These are phyloP conservation scores for Corythaeola cristata DNA, from an alignment of 2,113 vertebrate species.

Conservation along the genomic window DNA sequence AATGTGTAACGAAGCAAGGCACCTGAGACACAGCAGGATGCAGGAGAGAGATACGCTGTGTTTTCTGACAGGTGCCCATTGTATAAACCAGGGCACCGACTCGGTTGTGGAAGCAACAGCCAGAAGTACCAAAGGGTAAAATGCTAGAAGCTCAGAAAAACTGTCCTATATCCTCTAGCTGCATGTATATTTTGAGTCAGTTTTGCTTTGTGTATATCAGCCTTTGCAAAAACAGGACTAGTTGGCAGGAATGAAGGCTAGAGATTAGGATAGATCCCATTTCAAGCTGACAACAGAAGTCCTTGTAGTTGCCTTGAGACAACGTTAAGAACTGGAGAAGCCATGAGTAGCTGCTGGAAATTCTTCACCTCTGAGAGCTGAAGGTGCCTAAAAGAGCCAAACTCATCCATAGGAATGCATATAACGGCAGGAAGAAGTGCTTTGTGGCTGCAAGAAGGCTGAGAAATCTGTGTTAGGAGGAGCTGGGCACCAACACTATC, in stretches of 20 bases:
- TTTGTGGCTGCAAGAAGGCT: background rate
- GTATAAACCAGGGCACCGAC: background rate
- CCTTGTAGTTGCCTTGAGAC: background rate
- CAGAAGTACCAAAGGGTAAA: background rate
- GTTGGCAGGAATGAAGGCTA: background rate
- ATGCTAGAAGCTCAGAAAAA: background rate
- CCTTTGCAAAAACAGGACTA: background rate
- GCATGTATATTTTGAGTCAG: background rate
- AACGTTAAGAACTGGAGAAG: background rate
- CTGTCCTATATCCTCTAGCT: background rate
- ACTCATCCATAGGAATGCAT: background rate
- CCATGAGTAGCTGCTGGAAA: background rate
- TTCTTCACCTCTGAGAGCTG: background rate
- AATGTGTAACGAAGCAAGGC: background rate
- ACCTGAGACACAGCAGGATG: background rate
- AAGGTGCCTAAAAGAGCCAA: background rate
- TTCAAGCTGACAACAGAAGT: background rate
- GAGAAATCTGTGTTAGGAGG: background rate
- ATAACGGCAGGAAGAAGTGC: background rate
- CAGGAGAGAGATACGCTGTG: rapidly evolving
- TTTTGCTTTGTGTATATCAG: background rate
- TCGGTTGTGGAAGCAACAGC: background rate
- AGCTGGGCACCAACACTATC: background rate
- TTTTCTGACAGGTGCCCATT: background rate
- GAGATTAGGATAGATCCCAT: background rate